These are phyloP conservation scores for Lepilemur ruficaudatus DNA, from an alignment of 2,797 vertebrate species.

Conservation along the genomic window DNA sequence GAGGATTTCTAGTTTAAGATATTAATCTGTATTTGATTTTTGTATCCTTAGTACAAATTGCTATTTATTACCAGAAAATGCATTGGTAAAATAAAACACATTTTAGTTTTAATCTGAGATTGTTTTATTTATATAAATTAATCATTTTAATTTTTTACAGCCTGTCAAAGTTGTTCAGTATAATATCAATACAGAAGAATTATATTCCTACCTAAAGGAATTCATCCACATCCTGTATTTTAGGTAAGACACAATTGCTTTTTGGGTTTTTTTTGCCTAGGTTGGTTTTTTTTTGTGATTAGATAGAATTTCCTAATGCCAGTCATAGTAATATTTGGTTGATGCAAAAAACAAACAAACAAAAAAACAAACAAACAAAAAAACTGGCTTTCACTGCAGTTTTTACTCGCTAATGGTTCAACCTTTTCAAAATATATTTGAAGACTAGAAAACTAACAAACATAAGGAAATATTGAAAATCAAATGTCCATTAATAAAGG, in stretches of 20 bases:
- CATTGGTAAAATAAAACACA: constrained; percentile 30
- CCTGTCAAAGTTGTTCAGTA: constrained; percentile 95
- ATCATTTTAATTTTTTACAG: constrained; percentile 82
- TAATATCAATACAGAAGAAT: constrained; percentile 98
- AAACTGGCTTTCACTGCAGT: not conserved
- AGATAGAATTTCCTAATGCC: not conserved
- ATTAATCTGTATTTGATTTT: constrained; percentile 7
- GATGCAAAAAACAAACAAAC: not conserved
- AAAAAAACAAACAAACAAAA: not conserved
- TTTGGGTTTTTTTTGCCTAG: not conserved
- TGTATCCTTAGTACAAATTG: not conserved
- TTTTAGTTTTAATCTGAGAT: constrained; percentile 5
- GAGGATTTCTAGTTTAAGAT: constrained; percentile 44
- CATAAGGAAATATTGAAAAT: constrained; percentile 42
- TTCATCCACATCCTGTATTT: constrained; percentile 99
- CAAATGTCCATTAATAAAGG: not conserved
- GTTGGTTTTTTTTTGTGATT: not conserved
- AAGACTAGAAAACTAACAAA: constrained; percentile 25
- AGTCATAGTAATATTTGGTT: constrained; percentile 2
- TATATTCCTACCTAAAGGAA: constrained; percentile 97
- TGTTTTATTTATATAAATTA: constrained; percentile 38
- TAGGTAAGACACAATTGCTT: constrained; percentile 86
- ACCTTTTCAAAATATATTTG: not conserved
- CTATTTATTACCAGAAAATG: not conserved
- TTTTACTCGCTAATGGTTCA: constrained; percentile 26